Base-by-base conservation (phyloP, 2,113 vertebrate species). In the Phalacrocorax carbo region DNA sequence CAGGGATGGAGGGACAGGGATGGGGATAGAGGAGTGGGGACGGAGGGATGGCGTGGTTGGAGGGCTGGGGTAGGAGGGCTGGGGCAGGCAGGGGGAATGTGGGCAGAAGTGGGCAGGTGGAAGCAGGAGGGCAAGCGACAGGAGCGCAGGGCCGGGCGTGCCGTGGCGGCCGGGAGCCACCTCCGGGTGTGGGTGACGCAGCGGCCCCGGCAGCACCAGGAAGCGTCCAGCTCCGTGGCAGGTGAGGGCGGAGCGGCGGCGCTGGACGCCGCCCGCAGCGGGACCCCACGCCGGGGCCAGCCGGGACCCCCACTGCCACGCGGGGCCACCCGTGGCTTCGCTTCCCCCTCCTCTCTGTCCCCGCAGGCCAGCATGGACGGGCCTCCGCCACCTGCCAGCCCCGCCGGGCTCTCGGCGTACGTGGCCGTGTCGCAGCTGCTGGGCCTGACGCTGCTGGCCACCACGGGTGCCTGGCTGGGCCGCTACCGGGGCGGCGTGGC, bases 401-500 rank as follows among this genome's bases (percentile, higher is more conserved):
- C 98, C 2, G 7, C 87, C 1, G 55, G 61, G 7, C 98, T 99
- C 90, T 97, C 97, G 1, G 99, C 97, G 75, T 98, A 97, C 13
- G 98, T 99, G 95, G 98, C 97, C 7, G 92, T 97, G 55, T 99
- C 99, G 6, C 99, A 99, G 96, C 77, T 99, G 51, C 94, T 99
- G 94, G 99, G 99, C 18, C 96, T 99, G 96, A 95, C 97, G 0
- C 96, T 98, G 9, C 98, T 99, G 89, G 98, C 98, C 51, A 57
- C 98, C 92, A 98, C 98, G 0, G 99, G 99, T 0, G 98, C 99
- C 42, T 99, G 99, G 99, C 98, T 99, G 94, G 99, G 99, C 40
- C 98, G 98, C 30, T 99, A 98, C 96, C 97, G 92, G 21, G 99
- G 99, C 0, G 99, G 99, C 18, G 99, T 99, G 29, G 98, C 98